Percentiles rank a stretch among this genome's conserved stretches.
These are phyloP conservation scores for Parapristionchus giblindavisi DNA, from an alignment of 2,888 invertebrate genomes.

Conservation along the genomic window DNA sequence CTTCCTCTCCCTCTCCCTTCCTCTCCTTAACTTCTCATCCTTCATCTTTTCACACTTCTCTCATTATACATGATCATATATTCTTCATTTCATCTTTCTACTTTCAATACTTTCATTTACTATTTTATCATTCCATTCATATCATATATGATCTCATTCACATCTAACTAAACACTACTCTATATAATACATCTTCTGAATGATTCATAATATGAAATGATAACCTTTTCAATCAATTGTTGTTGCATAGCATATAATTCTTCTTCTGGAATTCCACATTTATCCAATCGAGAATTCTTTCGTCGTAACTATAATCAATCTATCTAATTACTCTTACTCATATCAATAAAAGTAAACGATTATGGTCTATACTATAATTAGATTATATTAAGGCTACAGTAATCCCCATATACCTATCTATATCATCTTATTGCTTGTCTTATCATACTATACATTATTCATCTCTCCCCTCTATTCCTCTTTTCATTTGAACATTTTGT, in stretches of 20 bases:
- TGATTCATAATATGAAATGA: background rate
- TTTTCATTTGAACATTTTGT: background rate
- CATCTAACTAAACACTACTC: background rate
- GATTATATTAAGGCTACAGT: too few relatives aligned
- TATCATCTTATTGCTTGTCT: too few relatives aligned
- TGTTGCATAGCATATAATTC: slow-evolving; percentile 94
- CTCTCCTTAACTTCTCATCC: background rate
- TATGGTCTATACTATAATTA: too few relatives aligned
- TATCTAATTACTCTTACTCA: too few relatives aligned
- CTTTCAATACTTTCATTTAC: too few relatives aligned
- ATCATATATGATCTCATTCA: background rate
- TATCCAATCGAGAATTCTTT: slow-evolving; percentile 93
- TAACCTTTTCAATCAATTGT: slow-evolving; percentile 88
- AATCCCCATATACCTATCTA: too few relatives aligned
- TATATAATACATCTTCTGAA: too few relatives aligned
- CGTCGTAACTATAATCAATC: slow-evolving; percentile 76
- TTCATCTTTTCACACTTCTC: background rate
- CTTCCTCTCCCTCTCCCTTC: background rate
- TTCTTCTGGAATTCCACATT: slow-evolving; percentile 97
- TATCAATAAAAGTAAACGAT: too few relatives aligned
- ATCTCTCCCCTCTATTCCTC: background rate
- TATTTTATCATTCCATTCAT: background rate
- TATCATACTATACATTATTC: too few relatives aligned
- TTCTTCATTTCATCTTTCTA: background rate
- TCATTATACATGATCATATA: background rate